Percentiles rank a stretch among this genome's conserved stretches.
Conservation (phyloP, 2,888 invertebrate species). For the Hipparchia sbordonii region DNA sequence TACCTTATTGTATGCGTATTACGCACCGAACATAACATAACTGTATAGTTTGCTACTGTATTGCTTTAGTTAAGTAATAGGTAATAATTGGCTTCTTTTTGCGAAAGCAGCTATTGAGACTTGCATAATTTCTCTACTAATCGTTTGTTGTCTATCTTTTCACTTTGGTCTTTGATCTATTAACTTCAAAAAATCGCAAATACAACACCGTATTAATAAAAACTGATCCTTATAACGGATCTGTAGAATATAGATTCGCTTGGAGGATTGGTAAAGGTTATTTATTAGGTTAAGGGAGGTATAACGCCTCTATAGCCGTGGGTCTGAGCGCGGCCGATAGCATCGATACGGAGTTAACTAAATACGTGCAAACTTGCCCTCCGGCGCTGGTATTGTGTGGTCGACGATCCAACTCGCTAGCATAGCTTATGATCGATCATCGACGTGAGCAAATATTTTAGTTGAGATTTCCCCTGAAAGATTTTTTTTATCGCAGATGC, state of each 20-base stretch:
- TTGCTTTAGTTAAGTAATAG: too few species aligned
- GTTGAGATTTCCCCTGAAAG: slow-evolving; percentile 8
- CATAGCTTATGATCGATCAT: slow-evolving; percentile 28
- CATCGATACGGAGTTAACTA: slow-evolving; percentile 60
- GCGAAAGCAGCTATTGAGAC: background rate
- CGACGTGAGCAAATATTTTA: slow-evolving; percentile 8
- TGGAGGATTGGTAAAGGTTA: slow-evolving; percentile 48
- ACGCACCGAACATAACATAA: too few species aligned
- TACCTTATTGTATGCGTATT: too few species aligned
- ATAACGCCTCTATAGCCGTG: slow-evolving; percentile 60
- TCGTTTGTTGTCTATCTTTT: background rate
- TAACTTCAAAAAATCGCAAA: slow-evolving; percentile 42
- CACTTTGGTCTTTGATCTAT: background rate
- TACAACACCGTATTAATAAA: slow-evolving; percentile 37
- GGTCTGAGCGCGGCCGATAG: slow-evolving; percentile 55
- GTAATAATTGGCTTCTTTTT: too few species aligned
- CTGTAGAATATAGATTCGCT: slow-evolving; percentile 47
- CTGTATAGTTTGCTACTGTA: too few species aligned
- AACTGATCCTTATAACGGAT: slow-evolving; percentile 45
- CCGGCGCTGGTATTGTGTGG: slow-evolving; percentile 49
- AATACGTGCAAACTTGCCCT: slow-evolving; percentile 62
- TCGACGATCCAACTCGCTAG: slow-evolving; percentile 25
- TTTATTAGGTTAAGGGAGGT: slow-evolving; percentile 63
- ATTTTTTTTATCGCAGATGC: background rate
- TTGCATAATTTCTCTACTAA: background rate